phyloP scores from a whole-genome alignment of 2,797 vertebrate species.

The Paratrypauchen microcephalus region DNA sequence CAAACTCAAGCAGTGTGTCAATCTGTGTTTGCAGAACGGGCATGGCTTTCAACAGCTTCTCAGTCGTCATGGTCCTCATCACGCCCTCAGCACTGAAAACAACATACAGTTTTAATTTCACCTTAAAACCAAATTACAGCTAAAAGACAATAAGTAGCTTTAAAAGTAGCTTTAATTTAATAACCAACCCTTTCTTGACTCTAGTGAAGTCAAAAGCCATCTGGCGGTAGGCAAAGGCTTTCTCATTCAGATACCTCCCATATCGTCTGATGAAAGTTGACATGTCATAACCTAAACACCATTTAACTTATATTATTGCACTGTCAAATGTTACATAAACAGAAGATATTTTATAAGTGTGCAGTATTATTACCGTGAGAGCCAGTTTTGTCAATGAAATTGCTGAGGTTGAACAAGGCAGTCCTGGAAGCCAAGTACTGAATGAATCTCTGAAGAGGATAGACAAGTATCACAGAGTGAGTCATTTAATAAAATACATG shows the following conservation, averaged over 20 bases:
- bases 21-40: slow-evolving; percentile 96
- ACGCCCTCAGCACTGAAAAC: slow-evolving; percentile 89
- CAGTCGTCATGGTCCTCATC: slow-evolving; percentile 97
- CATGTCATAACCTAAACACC: slow-evolving; percentile 94
- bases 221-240: slow-evolving; percentile 97
- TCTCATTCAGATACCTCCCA: slow-evolving; percentile 97
- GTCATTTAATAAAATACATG: background rate
- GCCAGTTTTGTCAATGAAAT: slow-evolving; percentile 99
- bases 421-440: slow-evolving; percentile 99
- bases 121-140: background rate
- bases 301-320: slow-evolving; percentile 2
- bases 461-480: background rate
- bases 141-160: background rate
- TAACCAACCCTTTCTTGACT: slow-evolving; percentile 95
- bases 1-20: slow-evolving; percentile 96
- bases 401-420: slow-evolving; percentile 98
- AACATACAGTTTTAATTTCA: slow-evolving; percentile 22
- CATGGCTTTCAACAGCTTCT: slow-evolving; percentile 98
- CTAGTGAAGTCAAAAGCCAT: slow-evolving; percentile 99
- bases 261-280: slow-evolving; percentile 99
- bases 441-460: slow-evolving; percentile 91
- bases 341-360: background rate
- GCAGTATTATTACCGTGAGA: slow-evolving; percentile 86
- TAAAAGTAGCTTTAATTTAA: background rate
- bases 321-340: background rate